Evolutionary conservation across 2,113 vertebrate species (phyloP), one percentile per base, ranked within the genome.

Genomic region (Paralichthys olivaceus): DNA sequence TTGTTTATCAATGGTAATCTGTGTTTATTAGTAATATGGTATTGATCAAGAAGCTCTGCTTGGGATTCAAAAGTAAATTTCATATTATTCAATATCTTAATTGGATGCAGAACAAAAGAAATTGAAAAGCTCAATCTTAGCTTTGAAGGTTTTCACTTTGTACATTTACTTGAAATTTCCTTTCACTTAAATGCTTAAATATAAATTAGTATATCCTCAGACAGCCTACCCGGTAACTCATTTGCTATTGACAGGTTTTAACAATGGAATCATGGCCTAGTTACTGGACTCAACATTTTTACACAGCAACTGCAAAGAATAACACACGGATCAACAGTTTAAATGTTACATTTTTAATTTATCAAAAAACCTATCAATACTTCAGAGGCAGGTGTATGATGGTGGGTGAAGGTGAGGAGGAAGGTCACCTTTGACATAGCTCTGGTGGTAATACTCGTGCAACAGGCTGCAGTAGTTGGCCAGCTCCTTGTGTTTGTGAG

Each of bases 381-480:
- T 54, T 54, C 51, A n/a, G n/a, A n/a, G n/a, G n/a, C n/a, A n/a
- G 12, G 14, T 40, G 62, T 5, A 1, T 62, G 28, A 6, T 57
- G 26, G 54, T 66, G 17, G 9, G 11, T 9, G 22, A 19, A 22
- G 11, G 34, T 51, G 54, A 37, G 37, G 22, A 14, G 12, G n/a
- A 28, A 6, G 49, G 5, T 84, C 29, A 92, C 90, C 90, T 85
- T 58, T 90, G 79, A 98, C 97, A 0, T 96, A 99, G 93, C 98
- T 97, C 84, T 97, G 97, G 82, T 97, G 96, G 57, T 97, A 98
- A 32, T 99, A 95, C 68, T 99, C 98, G 85, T 99, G 98, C 34
- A 99, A 93, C 68, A 99, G 92, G 0, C 94, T 96, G 90, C 98
- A 99, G 73, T 96, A 97, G 79, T 93, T 96, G 62, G 95, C 93